Evolutionary conservation across 2,888 invertebrate genomes (phyloP), one percentile per base, ranked within the genome.

Genomic region (Spisula subtruncata): DNA sequence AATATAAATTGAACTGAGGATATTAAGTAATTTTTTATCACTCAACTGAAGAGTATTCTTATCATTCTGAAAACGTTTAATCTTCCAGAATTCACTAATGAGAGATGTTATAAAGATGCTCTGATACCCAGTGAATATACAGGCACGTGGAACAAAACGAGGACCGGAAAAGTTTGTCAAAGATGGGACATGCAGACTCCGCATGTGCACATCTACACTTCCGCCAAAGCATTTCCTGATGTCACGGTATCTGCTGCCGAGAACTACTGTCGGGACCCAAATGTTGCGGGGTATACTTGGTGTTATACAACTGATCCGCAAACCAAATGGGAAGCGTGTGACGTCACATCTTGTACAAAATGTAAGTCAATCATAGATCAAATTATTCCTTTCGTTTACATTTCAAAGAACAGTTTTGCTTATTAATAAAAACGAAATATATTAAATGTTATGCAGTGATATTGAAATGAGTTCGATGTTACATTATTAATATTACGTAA

Each of bases 251-350:
- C 79, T 5, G 87, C 25, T 4, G 89, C 91, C 2, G 80, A 66
- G 16, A 79, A 41, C 12, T 89, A 87, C 35, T 91, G 91, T 48
- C 75, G 91, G 48, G 91, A 91, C 56, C 89, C 89, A 12, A 83
- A 32, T 25, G 54, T 51, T 2, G 25, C 56, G 0, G 32, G 71
- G 12, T 48, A 25, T 25, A 46, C 35, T 6, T 81, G 81, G 81
- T 81, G 81, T 48, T 81, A 16, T 20, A 81, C 48, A 16, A 46
- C n/a, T 16, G 81, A 81, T 0, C 46, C 81, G 32, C 5, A 1
- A n/a, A 48, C 41, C 12, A 46, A n/a, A 48, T 81, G 81, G 81
- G 81, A 81, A 29, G 41, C 81, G 8, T 81, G 81, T 48, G 48
- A 46, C 35, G 81, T 81, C 46, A n/a, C 46, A 14, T 79, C 79